Evolutionary conservation across 2,113 vertebrate species (phyloP), one percentile per base, ranked within the genome.

Genomic region (Brevimyrus niger): DNA sequence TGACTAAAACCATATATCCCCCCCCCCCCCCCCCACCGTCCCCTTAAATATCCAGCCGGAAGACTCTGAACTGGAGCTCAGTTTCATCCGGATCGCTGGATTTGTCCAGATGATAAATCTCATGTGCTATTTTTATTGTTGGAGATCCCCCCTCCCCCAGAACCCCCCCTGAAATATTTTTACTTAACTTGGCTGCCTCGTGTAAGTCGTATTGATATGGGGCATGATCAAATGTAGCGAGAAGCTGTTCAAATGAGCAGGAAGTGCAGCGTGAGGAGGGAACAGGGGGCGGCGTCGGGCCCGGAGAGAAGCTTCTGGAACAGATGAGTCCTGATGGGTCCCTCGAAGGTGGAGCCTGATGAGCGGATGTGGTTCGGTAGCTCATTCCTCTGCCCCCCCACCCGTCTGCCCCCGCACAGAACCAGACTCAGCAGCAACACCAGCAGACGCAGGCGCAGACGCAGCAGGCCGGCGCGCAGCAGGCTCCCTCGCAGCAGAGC

Each of bases 371-470:
- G 76, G 35, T 38, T 17, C 35, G 0, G 31, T 2, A 42, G 31
- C 19, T 44, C 76, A 8, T 23, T 38, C 73, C 27, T 80, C 73
- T 35, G 27, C 27, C n/a, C 86, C 42, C 38, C 13, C 89, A 9
- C 92, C 31, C 48, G 42, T 80, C 73, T 35, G 27, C 27, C n/a
- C 86, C 42, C 38, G 13, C 89, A 9, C 92, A 98, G 97, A 98
- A 98, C 91, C 98, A 97, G 89, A 97, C 97, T 92, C 97, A 97
- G 93, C 97, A 98, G 95, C 98, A 84, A 95, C 98, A 99, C 95
- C 97, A 97, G 96, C 98, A 98, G 96, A 94, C 93, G 0, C 91
- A 95, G 2, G 94, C 92, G 55, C 97, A 97, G 91, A 51, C 95
- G 89, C 96, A 96, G 90, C 97, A 94, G 3, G 90, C 93, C 0